phyloP scores from a whole-genome alignment of 2,888 invertebrate genomes.

The Diabrotica balteata region DNA sequence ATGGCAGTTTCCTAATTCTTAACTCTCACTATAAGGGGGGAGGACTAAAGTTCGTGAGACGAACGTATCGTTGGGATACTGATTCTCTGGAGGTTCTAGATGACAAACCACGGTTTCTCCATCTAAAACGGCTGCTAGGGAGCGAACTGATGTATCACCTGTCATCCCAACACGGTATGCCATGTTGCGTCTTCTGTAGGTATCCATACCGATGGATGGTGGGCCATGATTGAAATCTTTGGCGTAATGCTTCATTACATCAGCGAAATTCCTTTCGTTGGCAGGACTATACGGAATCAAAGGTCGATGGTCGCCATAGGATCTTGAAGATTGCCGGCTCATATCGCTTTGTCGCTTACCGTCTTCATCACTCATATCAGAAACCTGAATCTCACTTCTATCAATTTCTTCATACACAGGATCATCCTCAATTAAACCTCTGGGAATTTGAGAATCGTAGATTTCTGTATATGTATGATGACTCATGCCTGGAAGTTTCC shows the following conservation, averaged over 20 bases:
- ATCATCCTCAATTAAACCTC: conserved; percentile 71
- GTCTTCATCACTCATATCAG: conserved; percentile 82
- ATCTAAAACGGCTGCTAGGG: conserved; percentile 80
- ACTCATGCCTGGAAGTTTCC: conserved; percentile 54
- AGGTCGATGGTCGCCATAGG: conserved; percentile 83
- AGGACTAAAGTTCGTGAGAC: conserved; percentile 65
- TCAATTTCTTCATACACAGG: conserved; percentile 86
- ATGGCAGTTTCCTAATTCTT: conserved; percentile 56
- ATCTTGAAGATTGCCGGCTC: conserved; percentile 75
- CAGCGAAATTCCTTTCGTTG: conserved; percentile 63
- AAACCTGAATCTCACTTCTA: conserved; percentile 73
- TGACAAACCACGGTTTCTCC: conserved; percentile 88
- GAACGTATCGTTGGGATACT: conserved; percentile 59
- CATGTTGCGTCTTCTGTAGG: conserved; percentile 59
- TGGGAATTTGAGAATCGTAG: conserved; percentile 63
- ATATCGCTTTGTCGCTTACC: conserved; percentile 75
- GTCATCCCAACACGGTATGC: conserved; percentile 59
- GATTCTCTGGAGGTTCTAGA: conserved; percentile 73
- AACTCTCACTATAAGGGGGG: conserved; percentile 71
- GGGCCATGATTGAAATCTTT: conserved; percentile 59
- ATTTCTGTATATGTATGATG: conserved; percentile 85
- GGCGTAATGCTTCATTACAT: conserved; percentile 47
- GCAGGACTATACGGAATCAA: conserved; percentile 79
- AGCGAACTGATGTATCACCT: conserved; percentile 67
- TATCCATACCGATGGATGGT: conserved; percentile 61